phyloP scores from a whole-genome alignment of 2,888 invertebrate species.

The Lamellibrachia columna region DNA sequence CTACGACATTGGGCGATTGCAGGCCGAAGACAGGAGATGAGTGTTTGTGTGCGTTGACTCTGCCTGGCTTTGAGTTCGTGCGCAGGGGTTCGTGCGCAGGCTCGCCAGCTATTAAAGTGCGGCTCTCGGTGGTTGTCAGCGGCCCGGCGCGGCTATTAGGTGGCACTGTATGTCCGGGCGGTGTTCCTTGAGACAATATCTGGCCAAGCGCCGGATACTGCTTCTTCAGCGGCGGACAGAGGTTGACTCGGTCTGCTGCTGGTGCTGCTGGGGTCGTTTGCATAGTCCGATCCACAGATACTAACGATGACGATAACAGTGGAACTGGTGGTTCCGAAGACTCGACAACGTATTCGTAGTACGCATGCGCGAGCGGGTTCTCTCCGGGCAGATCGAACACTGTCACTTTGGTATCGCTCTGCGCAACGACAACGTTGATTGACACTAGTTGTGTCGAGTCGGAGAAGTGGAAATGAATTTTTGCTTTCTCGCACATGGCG shows the following conservation, averaged over 20 bases:
- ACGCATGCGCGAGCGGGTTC: not conserved
- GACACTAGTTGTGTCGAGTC: not conserved
- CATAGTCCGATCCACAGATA: not conserved
- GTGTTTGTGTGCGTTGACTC: not conserved
- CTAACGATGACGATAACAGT: not conserved
- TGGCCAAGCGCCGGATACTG: not conserved
- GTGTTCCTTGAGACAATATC: not conserved
- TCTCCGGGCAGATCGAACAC: not conserved
- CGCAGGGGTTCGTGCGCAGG: not conserved
- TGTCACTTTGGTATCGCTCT: not conserved
- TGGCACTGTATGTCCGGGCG: not conserved
- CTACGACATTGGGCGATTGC: not conserved
- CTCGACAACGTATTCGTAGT: not conserved
- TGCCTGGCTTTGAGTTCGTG: not conserved
- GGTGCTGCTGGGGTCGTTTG: not conserved
- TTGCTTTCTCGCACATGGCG: not conserved
- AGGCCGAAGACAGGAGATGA: not conserved
- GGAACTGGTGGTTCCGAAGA: not conserved
- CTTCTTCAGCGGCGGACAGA: not conserved
- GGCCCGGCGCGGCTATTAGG: not conserved
- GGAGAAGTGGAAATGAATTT: not conserved
- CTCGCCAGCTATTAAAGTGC: not conserved
- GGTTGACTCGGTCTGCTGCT: not conserved
- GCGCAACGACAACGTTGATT: not conserved
- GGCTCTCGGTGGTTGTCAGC: not conserved